Conservation (phyloP, 2,113 vertebrate species). For the Scomber scombrus region DNA sequence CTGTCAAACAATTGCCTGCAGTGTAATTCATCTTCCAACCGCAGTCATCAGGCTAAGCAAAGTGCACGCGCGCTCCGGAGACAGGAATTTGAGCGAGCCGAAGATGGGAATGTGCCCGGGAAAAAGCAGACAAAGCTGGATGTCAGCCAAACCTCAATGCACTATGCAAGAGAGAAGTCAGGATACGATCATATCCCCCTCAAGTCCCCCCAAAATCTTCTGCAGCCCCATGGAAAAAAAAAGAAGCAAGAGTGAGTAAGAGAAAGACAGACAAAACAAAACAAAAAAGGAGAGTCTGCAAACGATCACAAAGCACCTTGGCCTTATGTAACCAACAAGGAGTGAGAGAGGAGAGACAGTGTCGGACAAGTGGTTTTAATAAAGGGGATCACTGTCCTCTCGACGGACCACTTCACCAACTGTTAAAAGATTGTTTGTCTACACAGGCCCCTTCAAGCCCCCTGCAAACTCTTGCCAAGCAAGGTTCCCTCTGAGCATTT, state of each 20-base stretch:
- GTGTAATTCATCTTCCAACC: slow-evolving; percentile 74
- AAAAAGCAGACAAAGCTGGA: slow-evolving; percentile 81
- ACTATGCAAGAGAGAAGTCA: slow-evolving; percentile 62
- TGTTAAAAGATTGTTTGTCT: slow-evolving; percentile 78
- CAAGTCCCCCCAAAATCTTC: slow-evolving; percentile 39
- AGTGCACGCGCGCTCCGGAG: slow-evolving; percentile 71
- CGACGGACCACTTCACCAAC: slow-evolving; percentile 78
- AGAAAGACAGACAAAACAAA: slow-evolving; percentile 67
- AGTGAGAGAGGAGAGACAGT: slow-evolving; percentile 51
- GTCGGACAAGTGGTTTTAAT: slow-evolving; percentile 80
- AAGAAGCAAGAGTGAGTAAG: slow-evolving; percentile 24
- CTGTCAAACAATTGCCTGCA: slow-evolving; percentile 81
- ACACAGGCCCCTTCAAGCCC: slow-evolving; percentile 56
- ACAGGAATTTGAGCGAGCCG: slow-evolving; percentile 70
- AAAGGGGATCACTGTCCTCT: slow-evolving; percentile 79
- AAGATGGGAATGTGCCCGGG: slow-evolving; percentile 76
- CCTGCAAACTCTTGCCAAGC: slow-evolving; percentile 57
- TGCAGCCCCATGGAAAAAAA: slow-evolving; percentile 49
- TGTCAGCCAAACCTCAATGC: slow-evolving; percentile 74
- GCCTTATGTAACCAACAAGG: slow-evolving; percentile 62
- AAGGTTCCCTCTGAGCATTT: slow-evolving; percentile 63
- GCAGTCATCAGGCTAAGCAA: slow-evolving; percentile 68
- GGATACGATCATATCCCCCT: slow-evolving; percentile 65
- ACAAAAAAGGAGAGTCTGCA: slow-evolving; percentile 68
- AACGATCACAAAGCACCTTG: slow-evolving; percentile 75